Evolutionary conservation across 37 sponge, comb jelly and placozoan genomes (phyloP), one percentile per base, ranked within the genome.

Genomic region (Cliona cf. orientalis): DNA sequence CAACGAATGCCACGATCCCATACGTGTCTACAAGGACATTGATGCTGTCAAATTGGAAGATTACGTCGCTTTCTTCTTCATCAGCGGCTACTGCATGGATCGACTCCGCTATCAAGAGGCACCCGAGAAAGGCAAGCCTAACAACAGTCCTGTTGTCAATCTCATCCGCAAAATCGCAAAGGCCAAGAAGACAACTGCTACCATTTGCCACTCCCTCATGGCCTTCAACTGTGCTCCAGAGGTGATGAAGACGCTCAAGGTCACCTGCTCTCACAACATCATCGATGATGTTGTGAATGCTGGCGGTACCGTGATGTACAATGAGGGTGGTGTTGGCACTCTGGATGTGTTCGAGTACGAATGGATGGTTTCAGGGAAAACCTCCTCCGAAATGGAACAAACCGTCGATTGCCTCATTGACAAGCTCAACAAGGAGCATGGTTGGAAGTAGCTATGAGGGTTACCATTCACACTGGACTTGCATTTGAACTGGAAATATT

Each of bases 1-100:
- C 46, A 72, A 72, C 34, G 73, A 72, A 33, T 42, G 46, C 44
- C 46, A 44, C 34, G 73, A 72, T 72, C 73, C 73, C 22, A 72
- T 72, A 26, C 73, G 73, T 72, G 73, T 72, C 26, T 72, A 72
- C 53, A 72, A 41, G 43, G 73, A 72, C 26, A 72, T 72, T 17
- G 49, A 44, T 25, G 34, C 73, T 17, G 49, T 72, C n/a, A 72
- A 72, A 21, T n/a, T 44, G 21, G 53, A 72, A 22, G 73, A 72
- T n/a, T 72, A 72, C 31, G 73, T 25, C 21, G 42, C 25, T 17
- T 41, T 44, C 7, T 72, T 72, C 49, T 72, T 72, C 46, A 53
- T 72, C 6, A 53, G 73, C 25, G 46, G 32, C 9, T 72, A 72
- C 49, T 72, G 73, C 49, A 72, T 72, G 73, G 73, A 72, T 53